phyloP scores from a whole-genome alignment of 2,113 vertebrate genomes.

The Neolamprologus devosi region DNA sequence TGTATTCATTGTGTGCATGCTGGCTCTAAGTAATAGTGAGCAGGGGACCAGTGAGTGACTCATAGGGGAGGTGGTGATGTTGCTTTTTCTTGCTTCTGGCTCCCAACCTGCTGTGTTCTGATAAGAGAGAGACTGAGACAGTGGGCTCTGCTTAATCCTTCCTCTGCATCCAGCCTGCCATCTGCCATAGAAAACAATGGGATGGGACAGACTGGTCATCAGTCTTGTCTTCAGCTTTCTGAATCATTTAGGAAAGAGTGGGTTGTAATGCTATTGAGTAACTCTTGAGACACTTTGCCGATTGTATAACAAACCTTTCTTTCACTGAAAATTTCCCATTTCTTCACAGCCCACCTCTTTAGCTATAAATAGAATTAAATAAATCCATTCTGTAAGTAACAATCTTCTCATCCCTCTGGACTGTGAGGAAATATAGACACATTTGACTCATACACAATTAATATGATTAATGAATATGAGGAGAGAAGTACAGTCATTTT shows the following conservation, averaged over 20 bases:
- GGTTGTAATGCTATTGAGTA: slow-evolving; percentile 29
- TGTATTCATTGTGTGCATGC: background rate
- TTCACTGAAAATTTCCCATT: background rate
- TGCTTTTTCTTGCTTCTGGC: slow-evolving; percentile 5
- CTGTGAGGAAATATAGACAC: background rate
- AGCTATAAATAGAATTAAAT: background rate
- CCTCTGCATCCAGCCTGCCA: background rate
- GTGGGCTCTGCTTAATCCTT: slow-evolving; percentile 37
- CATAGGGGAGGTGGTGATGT: slow-evolving; percentile 20
- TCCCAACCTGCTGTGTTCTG: slow-evolving; percentile 37
- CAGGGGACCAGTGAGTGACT: slow-evolving; percentile 22
- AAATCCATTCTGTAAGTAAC: background rate
- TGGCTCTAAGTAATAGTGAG: slow-evolving; percentile 7
- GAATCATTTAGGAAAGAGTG: slow-evolving; percentile 45
- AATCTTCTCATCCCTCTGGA: background rate
- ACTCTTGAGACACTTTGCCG: slow-evolving; percentile 25
- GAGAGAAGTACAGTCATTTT: background rate
- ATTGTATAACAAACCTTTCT: slow-evolving; percentile 22
- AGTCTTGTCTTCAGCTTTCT: slow-evolving; percentile 29
- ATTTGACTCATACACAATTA: background rate
- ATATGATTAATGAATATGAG: background rate
- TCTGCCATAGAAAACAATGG: slow-evolving; percentile 19
- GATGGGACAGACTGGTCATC: slow-evolving; percentile 12
- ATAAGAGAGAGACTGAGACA: slow-evolving; percentile 22
- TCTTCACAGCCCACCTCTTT: background rate